Evolutionary conservation across 2,888 invertebrate species (phyloP).

Genomic region (Ellobium chinense): DNA sequence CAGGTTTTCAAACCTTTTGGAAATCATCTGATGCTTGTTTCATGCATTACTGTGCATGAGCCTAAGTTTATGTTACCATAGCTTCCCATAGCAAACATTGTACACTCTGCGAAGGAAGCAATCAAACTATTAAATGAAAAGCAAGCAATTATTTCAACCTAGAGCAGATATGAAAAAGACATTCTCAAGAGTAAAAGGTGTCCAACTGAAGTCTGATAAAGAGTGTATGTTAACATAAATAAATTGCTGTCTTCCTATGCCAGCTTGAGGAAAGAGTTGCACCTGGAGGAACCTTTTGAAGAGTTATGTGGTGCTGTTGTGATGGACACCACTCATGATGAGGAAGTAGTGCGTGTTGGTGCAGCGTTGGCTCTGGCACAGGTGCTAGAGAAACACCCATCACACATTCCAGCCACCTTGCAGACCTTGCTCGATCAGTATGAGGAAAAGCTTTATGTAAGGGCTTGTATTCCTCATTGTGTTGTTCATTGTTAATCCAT

Average conservation of each 20-base stretch:
- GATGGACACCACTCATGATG: constrained; percentile 85
- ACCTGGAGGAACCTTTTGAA: constrained; percentile 63
- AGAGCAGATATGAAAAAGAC: too few species aligned
- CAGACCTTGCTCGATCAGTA: constrained; percentile 86
- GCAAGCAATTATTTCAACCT: too few species aligned
- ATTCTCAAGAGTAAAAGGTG: too few species aligned
- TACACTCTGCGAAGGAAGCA: too few species aligned
- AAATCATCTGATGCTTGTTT: too few species aligned
- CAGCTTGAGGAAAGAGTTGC: constrained; percentile 70
- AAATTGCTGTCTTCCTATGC: constrained; percentile 13
- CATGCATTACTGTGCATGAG: too few species aligned
- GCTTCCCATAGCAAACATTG: too few species aligned
- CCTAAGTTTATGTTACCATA: too few species aligned
- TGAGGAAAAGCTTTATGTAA: constrained; percentile 86
- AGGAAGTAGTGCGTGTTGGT: constrained; percentile 90
- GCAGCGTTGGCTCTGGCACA: constrained; percentile 89
- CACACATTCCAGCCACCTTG: constrained; percentile 82
- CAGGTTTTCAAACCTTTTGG: too few species aligned
- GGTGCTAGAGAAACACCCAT: constrained; percentile 78
- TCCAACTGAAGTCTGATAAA: too few species aligned
- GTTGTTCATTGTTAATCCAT: not conserved
- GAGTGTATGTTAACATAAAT: too few species aligned
- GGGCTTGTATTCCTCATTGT: constrained; percentile 55
- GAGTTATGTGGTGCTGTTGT: constrained; percentile 68
- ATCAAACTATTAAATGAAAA: too few species aligned